Evolutionary conservation across 2,797 vertebrate genomes (phyloP), one percentile per base, ranked within the genome.

Genomic region (Poeciliopsis infans): DNA sequence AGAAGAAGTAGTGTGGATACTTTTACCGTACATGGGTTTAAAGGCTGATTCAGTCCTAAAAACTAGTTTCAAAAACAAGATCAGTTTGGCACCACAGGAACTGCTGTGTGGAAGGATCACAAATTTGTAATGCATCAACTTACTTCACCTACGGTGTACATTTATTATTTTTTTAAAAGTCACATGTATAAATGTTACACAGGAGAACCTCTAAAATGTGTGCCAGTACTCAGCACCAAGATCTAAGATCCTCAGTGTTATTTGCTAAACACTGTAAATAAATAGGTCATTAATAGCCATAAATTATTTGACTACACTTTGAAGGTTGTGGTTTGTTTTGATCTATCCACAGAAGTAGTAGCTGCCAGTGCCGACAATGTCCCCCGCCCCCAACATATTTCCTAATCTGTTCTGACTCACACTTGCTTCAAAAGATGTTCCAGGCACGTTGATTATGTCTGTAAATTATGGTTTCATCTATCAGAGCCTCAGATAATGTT

Each of bases 341-440:
- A 71, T 71, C 68, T 46, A 71, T n/a, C 41, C n/a, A 71, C 68
- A 46, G 20, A 72, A 45, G 51, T 43, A 61, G 47, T 71, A 46
- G 45, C 23, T 74, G 36, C 53, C 36, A 68, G 33, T 18, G 20
- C 15, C 8, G n/a, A 28, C 49, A 41, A 55, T 69, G 11, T 33
- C 39, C 1, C 43, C 33, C 23, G 2, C 36, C n/a, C 57, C 57
- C 10, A 59, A 64, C 59, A 85, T 76, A 47, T 78, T 77, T 85
- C 77, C 47, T 64, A 5, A 64, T 39, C 79, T 59, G 77, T 79
- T 82, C 74, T 89, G 83, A 84, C 74, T 82, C 79, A 76, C 46
- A 39, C 46, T 46, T 68, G 79, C 83, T 85, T 89, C 77, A 88
- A 84, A 90, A 79, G 51, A 79, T 74, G 78, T 79, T 87, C 75